Base-by-base conservation (phyloP, 2,888 invertebrate species). In the Philereme transversata region DNA sequence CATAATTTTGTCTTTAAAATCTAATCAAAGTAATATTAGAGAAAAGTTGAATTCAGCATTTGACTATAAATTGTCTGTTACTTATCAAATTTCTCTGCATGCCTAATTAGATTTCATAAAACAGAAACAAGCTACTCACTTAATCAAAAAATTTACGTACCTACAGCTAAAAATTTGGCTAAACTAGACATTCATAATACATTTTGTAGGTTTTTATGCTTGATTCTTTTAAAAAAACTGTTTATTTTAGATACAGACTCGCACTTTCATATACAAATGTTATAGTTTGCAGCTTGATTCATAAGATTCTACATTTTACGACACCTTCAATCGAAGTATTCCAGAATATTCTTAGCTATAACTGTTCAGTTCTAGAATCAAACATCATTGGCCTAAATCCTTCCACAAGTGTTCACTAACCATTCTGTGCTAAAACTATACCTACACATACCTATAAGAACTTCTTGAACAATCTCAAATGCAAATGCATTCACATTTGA, bases 401-500 rank as follows among this genome's bases (percentile, higher is more conserved):
- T 22, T 22, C 22, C 36, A 53, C 35, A 46, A 43, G 43, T 43
- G 5, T 22, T 22, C 22, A 22, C 22, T 22, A 22, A 22, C 22
- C 22, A 22, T 22, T 22, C 3, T 22, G 22, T 22, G 22, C 3
- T 22, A 22, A 22, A 22, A 33, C 10, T 47, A 6, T 47, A 48
- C 34, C 34, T 35, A 48, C 35, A 48, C 6, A 40, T 40, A 40
- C 22, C 22, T 40, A 40, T 34, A 46, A 35, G n/a, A 35, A 35
- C 33, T 33, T 46, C 7, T 43, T 43, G 10, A 4, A 43, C 43
- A 43, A 10, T 4, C 44, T 45, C n/a, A 53, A 60, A 64, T 64
- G 58, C 61, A 65, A 65, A 58, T 58, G 36, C n/a, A 10, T 40
- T 47, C 40, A 10, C 55, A 49, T 4, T 34, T 50, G 11, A 41